Percentiles rank a stretch among this genome's conserved stretches.
phyloP scores from a whole-genome alignment of 2,888 invertebrate genomes.

The Apotomis turbidana region DNA sequence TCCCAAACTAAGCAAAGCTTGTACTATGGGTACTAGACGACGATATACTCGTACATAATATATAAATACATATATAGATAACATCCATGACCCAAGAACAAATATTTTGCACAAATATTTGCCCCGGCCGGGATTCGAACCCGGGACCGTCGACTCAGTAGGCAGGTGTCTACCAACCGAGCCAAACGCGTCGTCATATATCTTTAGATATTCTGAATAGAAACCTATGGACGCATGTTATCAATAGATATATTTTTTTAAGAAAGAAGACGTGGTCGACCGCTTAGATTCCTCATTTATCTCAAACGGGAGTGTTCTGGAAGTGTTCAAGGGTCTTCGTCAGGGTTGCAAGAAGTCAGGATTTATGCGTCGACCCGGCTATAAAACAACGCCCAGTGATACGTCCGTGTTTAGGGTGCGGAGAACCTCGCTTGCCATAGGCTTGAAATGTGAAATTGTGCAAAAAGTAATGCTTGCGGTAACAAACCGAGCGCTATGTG shows the following conservation, averaged over 20 bases:
- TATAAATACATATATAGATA: too few species aligned
- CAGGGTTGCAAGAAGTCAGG: conserved; percentile 61
- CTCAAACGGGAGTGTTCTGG: conserved; percentile 62
- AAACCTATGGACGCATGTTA: too few species aligned
- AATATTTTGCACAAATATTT: too few species aligned
- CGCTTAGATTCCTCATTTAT: conserved; percentile 56
- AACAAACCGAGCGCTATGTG: neutral
- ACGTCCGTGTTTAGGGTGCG: conserved; percentile 47
- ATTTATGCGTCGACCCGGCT: conserved; percentile 71
- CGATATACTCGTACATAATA: too few species aligned
- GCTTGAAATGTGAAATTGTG: conserved; percentile 7
- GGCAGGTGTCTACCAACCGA: too few species aligned
- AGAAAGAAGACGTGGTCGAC: conserved; percentile 6
- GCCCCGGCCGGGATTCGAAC: too few species aligned
- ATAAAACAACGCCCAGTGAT: conserved; percentile 70
- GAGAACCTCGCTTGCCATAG: conserved; percentile 17
- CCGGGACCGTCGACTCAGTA: too few species aligned
- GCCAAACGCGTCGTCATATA: too few species aligned
- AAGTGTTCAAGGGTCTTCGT: conserved; percentile 62
- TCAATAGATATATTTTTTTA: neutral
- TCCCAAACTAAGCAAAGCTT: too few species aligned
- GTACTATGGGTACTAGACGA: too few species aligned
- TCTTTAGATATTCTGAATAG: too few species aligned
- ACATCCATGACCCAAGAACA: too few species aligned
- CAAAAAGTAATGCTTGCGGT: neutral